phyloP scores from a whole-genome alignment of 2,888 invertebrate species.

The Plebejus melissa region DNA sequence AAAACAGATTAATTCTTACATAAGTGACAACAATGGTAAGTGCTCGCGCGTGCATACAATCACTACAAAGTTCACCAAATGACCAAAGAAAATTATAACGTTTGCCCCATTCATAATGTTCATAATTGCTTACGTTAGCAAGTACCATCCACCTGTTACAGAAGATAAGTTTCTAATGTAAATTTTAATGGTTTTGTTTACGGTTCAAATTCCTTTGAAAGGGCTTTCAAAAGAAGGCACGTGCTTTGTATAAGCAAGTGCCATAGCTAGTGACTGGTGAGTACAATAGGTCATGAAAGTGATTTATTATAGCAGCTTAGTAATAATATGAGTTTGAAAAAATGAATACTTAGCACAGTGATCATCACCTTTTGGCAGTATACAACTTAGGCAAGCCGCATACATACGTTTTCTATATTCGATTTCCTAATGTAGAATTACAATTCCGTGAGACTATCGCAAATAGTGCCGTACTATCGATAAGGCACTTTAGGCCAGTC shows the following conservation, averaged over 20 bases:
- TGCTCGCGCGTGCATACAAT: background rate
- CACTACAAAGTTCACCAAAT: background rate
- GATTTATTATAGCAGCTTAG: background rate
- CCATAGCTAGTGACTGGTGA: background rate
- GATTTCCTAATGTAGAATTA: too few relatives aligned
- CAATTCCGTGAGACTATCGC: too few relatives aligned
- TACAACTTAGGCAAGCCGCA: too few relatives aligned
- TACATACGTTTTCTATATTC: too few relatives aligned
- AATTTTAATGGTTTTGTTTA: background rate
- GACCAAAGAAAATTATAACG: background rate
- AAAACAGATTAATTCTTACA: background rate
- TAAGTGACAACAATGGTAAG: background rate
- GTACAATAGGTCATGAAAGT: background rate
- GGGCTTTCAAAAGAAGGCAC: background rate
- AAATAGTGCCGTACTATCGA: too few relatives aligned
- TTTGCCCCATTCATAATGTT: background rate
- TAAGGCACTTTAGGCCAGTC: too few relatives aligned
- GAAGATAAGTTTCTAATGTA: background rate
- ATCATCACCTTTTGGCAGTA: too few relatives aligned
- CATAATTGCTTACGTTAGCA: background rate
- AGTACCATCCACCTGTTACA: background rate
- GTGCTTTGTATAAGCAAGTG: slow-evolving; percentile 12
- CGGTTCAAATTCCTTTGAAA: background rate
- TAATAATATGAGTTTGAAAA: background rate
- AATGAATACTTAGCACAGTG: too few relatives aligned